Conservation (phyloP, 2,113 vertebrate genomes). For the Ailurus styani region DNA sequence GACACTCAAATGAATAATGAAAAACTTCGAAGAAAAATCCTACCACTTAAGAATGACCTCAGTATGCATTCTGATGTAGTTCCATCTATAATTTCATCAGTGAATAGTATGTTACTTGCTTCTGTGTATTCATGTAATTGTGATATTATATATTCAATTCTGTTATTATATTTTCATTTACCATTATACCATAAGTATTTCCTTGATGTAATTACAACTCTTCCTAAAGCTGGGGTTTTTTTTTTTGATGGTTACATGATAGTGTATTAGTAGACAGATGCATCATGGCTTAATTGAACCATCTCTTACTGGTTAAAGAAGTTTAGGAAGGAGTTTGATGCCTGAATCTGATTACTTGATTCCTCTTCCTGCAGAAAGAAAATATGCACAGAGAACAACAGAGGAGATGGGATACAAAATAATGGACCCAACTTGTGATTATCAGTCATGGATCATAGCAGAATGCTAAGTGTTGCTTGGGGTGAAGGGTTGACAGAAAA, state of each 20-base stretch:
- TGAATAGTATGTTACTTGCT: not conserved
- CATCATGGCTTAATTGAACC: not conserved
- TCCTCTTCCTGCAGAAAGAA: not conserved
- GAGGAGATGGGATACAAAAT: not conserved
- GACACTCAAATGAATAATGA: not conserved
- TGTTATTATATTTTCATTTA: not conserved
- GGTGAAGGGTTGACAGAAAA: not conserved
- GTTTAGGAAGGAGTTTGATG: not conserved
- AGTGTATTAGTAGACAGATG: not conserved
- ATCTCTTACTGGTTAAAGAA: conserved; percentile 15
- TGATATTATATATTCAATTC: not conserved
- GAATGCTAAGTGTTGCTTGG: not conserved
- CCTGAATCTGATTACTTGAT: not conserved
- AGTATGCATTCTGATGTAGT: not conserved
- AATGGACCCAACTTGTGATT: not conserved
- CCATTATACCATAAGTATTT: not conserved
- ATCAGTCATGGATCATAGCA: not conserved
- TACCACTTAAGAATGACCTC: not conserved
- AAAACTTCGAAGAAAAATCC: not conserved
- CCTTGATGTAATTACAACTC: not conserved
- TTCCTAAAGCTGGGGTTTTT: not conserved
- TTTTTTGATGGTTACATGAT: not conserved
- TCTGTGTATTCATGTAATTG: conserved; percentile 1
- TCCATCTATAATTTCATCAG: not conserved
- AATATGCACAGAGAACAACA: not conserved